A percentile compares a stretch with the other conserved stretches of the same genome.
These are phyloP conservation scores for Trichoplusia ni DNA, from an alignment of 1,140 invertebrate species.

Conservation along the genomic window DNA sequence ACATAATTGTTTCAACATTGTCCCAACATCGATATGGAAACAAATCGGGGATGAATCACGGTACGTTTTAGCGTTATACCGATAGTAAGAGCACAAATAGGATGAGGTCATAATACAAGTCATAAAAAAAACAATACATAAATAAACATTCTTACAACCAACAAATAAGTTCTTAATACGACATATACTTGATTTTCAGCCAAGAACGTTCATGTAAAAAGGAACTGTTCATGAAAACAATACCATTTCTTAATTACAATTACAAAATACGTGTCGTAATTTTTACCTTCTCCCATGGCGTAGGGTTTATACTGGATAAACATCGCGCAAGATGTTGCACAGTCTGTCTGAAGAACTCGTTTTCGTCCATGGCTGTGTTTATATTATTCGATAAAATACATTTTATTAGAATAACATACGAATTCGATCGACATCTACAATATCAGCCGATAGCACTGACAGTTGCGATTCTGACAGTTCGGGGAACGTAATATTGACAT, in stretches of 20 bases:
- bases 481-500: too few species aligned
- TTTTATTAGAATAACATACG: slow-evolving; percentile 54
- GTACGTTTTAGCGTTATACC: not conserved
- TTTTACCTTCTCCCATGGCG: slow-evolving; percentile 91
- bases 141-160: not conserved
- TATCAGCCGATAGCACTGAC: slow-evolving; percentile 39
- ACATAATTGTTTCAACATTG: not conserved
- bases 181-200: not conserved
- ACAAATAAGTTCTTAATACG: too few species aligned
- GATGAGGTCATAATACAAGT: slow-evolving; percentile 19
- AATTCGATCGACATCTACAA: slow-evolving; percentile 38
- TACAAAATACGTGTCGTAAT: slow-evolving; percentile 43
- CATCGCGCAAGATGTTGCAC: slow-evolving; percentile 94
- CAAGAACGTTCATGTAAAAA: not conserved
- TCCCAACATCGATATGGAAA: not conserved
- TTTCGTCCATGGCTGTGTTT: slow-evolving; percentile 84
- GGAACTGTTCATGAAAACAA: slow-evolving; percentile 14
- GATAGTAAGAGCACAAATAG: not conserved
- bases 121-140: slow-evolving; percentile 1
- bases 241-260: slow-evolving; percentile 44
- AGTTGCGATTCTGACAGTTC: slow-evolving; percentile 13
- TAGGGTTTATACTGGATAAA: slow-evolving; percentile 90
- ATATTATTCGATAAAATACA: slow-evolving; percentile 50
- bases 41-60: slow-evolving; percentile 7
- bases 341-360: slow-evolving; percentile 92